phyloP scores from a whole-genome alignment of 2,113 vertebrate species.

The Aythya baeri region DNA sequence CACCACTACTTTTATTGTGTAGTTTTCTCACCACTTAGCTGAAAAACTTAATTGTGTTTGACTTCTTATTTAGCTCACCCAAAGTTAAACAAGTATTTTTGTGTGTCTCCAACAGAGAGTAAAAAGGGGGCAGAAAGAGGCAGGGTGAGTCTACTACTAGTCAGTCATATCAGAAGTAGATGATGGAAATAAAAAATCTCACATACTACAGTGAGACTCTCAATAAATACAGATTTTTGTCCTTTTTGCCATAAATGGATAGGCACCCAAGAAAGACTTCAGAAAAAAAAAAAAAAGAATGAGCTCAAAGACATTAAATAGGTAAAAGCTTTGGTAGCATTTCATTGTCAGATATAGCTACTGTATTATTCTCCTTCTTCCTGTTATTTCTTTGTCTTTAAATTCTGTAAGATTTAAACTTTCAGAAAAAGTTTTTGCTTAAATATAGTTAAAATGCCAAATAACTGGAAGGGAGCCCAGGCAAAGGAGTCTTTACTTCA shows the following conservation, averaged over 20 bases:
- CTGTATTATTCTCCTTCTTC: neutral
- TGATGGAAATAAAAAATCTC: neutral
- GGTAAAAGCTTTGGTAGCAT: neutral
- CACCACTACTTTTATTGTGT: neutral
- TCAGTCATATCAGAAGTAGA: neutral
- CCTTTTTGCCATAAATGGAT: neutral
- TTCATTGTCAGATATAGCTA: neutral
- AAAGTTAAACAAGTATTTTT: neutral
- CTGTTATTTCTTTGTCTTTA: neutral
- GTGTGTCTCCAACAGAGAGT: neutral
- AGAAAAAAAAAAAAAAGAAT: neutral
- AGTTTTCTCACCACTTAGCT: neutral
- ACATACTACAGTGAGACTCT: neutral
- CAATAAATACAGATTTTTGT: neutral
- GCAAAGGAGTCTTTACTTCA: neutral
- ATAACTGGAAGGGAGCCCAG: neutral
- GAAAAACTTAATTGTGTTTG: neutral
- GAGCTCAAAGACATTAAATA: neutral
- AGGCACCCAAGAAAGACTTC: neutral
- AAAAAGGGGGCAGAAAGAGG: neutral
- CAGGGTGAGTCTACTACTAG: neutral
- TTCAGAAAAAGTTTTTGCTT: neutral
- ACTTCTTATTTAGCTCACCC: neutral
- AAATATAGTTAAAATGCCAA: conserved; percentile 8
- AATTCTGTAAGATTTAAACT: neutral